Base-by-base conservation (phyloP, 1,140 invertebrate genomes). In the Dufourea novaeangliae region DNA sequence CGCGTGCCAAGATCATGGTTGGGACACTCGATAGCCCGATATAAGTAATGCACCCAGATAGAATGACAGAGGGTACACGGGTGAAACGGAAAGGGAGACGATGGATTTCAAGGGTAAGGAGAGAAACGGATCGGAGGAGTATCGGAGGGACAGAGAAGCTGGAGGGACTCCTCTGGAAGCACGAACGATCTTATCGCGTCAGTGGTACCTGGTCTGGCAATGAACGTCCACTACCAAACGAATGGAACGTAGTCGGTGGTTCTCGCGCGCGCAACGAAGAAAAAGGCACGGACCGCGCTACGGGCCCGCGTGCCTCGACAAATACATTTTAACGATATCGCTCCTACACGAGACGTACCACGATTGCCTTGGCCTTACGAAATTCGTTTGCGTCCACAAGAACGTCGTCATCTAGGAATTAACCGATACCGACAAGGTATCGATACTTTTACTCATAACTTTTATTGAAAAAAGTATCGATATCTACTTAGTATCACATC, bases 21-120 rank as follows among this genome's bases (percentile, higher is more conserved):
- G 78, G 83, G 83, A 87, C 86, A 87, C 83, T 88, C 80, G 86
- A 89, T 88, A 88, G 80, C 74, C 82, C 79, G 85, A 89, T 88
- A 89, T 88, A 90, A 89, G 88, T 87, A 89, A 89, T 89, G 85
- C 84, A 85, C 80, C 82, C 77, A 86, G 88, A 89, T 89, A 87
- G 88, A 72, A 87, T 89, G 88, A 89, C 86, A 73, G 82, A 79
- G 77, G 78, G 82, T 88, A 77, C 81, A 84, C 72, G 80, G n/a
- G 20, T 69, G 52, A 62, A 29, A 76, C 32, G 29, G 29, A 22
- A 46, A 78, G 37, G 39, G 34, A 37, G 66, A 46, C 22, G 59
- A 56, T 61, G 78, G 52, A 61, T 32, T 34, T n/a, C 12, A 32
- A 11, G 29, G 6, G 52, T 32, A 37, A 44, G 37, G 72, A 22